phyloP scores from a whole-genome alignment of 2,113 vertebrate genomes.

The Corythoichthys haematopterus region DNA sequence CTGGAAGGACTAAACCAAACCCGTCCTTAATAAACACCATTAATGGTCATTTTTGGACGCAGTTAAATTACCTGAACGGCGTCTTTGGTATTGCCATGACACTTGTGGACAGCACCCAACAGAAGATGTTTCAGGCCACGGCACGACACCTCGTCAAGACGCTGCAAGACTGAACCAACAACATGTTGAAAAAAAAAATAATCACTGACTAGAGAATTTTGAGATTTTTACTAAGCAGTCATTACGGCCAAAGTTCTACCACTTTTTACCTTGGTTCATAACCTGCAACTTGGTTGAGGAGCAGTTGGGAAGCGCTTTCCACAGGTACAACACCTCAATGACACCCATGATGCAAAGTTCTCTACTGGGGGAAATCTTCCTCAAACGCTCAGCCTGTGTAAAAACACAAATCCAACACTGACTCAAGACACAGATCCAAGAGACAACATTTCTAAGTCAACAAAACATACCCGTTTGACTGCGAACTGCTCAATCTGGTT shows the following conservation, averaged over 20 bases:
- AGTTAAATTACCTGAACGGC: slow-evolving; percentile 42
- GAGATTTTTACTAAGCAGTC: background rate
- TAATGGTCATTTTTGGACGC: background rate
- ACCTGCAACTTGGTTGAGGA: slow-evolving; percentile 90
- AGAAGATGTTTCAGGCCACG: slow-evolving; percentile 88
- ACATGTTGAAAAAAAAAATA: background rate
- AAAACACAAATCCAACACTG: background rate
- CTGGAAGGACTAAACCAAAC: slow-evolving; percentile 82
- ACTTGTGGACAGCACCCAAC: slow-evolving; percentile 95
- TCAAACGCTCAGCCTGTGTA: slow-evolving; percentile 86
- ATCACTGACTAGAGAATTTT: background rate
- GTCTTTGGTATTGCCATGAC: slow-evolving; percentile 91
- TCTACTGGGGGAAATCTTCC: slow-evolving; percentile 81
- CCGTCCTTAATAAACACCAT: background rate
- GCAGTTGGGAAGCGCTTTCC: slow-evolving; percentile 96
- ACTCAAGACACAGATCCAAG: background rate
- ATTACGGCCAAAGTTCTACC: too few relatives aligned
- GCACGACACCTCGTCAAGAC: slow-evolving; percentile 80
- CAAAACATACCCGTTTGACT: slow-evolving; percentile 83
- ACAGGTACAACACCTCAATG: slow-evolving; percentile 93
- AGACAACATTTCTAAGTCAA: background rate
- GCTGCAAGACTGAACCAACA: slow-evolving; percentile 81
- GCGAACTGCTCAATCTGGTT: slow-evolving; percentile 99
- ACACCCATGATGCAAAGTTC: slow-evolving; percentile 89
- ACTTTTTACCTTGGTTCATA: slow-evolving; percentile 88